Conservation (phyloP, 2,113 vertebrate genomes). For the Phylloscopus trochiloides region DNA sequence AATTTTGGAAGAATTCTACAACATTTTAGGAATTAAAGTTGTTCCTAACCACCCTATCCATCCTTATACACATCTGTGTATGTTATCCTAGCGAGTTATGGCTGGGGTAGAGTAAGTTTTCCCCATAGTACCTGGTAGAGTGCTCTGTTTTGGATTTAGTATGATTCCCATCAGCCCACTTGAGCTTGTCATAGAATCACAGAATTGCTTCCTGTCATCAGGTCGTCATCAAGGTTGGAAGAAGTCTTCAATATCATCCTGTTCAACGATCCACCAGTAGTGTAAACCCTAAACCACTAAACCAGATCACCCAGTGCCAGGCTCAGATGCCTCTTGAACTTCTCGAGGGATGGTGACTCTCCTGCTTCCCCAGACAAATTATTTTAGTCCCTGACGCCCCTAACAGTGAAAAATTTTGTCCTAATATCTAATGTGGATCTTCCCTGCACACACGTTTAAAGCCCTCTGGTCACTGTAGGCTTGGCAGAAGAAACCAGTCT, state of each 20-base stretch:
- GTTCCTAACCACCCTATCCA: neutral
- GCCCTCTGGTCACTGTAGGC: no score
- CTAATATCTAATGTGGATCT: neutral
- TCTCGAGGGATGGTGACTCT: neutral
- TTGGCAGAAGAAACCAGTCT: neutral
- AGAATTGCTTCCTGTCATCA: neutral
- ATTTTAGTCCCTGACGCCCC: neutral
- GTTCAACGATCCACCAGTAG: neutral
- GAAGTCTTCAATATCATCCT: neutral
- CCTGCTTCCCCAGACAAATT: neutral
- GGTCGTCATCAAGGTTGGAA: neutral
- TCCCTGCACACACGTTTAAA: neutral
- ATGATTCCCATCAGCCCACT: neutral
- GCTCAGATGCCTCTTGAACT: neutral
- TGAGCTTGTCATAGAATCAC: neutral
- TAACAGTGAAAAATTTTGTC: fast-evolving
- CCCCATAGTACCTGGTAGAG: neutral
- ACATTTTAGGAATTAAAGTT: neutral
- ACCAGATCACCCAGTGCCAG: neutral
- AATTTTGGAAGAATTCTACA: neutral
- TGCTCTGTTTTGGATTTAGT: neutral
- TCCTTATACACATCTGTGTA: fast-evolving
- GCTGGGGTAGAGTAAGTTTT: neutral
- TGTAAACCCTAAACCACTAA: neutral
- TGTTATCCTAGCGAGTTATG: neutral